A percentile compares a stretch with the other conserved stretches of the same genome.
phyloP scores from a whole-genome alignment of 2,797 vertebrate genomes.

The Acipenser oxyrinchus region DNA sequence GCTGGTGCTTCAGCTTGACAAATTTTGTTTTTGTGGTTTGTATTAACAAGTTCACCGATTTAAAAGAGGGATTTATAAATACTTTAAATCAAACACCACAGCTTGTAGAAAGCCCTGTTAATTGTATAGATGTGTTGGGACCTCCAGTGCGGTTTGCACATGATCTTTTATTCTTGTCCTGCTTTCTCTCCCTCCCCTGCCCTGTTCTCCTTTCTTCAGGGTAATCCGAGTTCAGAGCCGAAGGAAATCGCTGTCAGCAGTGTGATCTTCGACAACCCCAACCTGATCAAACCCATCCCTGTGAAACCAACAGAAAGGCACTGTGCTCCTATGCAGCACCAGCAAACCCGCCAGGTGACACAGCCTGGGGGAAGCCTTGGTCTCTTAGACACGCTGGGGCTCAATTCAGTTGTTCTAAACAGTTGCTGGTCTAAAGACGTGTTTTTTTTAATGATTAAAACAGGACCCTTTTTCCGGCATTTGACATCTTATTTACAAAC shows the following conservation, averaged over 20 bases:
- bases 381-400: background rate
- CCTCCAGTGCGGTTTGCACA: no score
- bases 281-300: constrained; percentile 91
- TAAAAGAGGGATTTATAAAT: no score
- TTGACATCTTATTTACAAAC: background rate
- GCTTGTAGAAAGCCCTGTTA: no score
- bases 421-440: no score
- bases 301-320: constrained; percentile 70
- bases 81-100: no score
- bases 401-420: background rate
- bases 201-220: constrained; percentile 45
- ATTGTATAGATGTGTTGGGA: no score
- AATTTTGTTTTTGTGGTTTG: no score
- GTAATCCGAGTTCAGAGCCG: constrained; percentile 78
- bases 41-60: no score
- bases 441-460: background rate
- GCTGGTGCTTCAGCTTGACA: no score
- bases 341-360: constrained; percentile 16
- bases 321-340: constrained; percentile 37
- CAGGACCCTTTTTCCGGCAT: background rate
- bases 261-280: constrained; percentile 76
- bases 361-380: no score
- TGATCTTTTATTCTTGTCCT: no score
- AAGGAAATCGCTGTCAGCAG: constrained; percentile 85
- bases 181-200: constrained; percentile 15